These are phyloP conservation scores for Sinosuthora webbiana DNA, from an alignment of 2,113 vertebrate species.

Conservation along the genomic window DNA sequence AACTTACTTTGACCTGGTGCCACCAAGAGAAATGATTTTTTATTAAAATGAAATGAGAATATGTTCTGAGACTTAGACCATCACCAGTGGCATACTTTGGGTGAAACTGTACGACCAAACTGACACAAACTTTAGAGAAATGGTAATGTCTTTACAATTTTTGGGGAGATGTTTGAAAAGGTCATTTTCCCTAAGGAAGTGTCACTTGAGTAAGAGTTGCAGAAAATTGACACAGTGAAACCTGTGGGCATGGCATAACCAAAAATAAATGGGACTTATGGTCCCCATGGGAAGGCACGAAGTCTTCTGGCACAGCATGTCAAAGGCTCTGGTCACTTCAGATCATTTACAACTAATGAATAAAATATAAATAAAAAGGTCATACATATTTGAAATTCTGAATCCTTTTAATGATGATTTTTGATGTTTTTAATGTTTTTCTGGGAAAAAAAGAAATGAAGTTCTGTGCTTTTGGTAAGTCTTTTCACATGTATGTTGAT, in stretches of 20 bases:
- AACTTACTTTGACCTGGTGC: neutral
- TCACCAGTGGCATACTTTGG: neutral
- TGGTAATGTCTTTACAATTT: neutral
- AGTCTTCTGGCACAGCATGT: neutral
- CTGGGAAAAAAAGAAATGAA: neutral
- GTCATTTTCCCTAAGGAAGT: neutral
- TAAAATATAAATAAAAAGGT: neutral
- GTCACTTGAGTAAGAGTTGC: neutral
- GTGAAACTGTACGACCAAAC: neutral
- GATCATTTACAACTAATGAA: neutral
- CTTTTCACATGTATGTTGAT: neutral
- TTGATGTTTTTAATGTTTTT: neutral
- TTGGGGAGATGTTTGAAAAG: neutral
- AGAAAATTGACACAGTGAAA: neutral
- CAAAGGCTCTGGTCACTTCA: neutral
- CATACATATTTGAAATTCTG: neutral
- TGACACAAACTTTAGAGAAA: neutral
- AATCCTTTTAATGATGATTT: neutral
- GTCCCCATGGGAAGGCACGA: neutral
- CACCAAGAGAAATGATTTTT: neutral
- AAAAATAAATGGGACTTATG: neutral
- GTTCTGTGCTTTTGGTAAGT: neutral
- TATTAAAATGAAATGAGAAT: neutral
- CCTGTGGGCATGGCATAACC: neutral
- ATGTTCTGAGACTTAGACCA: neutral